phyloP scores from a whole-genome alignment of 1,140 invertebrate genomes.

The Drosophila aff. region DNA sequence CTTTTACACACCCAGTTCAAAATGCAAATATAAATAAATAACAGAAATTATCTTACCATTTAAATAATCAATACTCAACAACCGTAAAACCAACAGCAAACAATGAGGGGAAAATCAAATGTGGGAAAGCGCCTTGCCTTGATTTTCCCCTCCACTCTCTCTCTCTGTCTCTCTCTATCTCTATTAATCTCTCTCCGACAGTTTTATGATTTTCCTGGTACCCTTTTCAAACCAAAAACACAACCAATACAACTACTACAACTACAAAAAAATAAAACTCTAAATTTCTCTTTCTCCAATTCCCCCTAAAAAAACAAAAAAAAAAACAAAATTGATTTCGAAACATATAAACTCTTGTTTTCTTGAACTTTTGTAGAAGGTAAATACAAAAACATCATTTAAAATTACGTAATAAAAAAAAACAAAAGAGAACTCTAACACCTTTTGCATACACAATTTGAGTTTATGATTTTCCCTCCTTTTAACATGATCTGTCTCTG shows the following conservation, averaged over 20 bases:
- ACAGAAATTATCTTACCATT: slow-evolving; percentile 35
- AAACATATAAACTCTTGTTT: slow-evolving; percentile 82
- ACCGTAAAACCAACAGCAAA: slow-evolving; percentile 59
- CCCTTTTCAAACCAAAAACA: slow-evolving; percentile 37
- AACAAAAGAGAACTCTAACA: slow-evolving; percentile 52
- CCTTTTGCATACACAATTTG: slow-evolving; percentile 74
- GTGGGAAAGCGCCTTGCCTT: slow-evolving; percentile 25
- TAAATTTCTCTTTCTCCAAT: slow-evolving; percentile 84
- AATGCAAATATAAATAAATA: slow-evolving; percentile 75
- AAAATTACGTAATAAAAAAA: slow-evolving; percentile 54
- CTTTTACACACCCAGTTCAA: slow-evolving; percentile 78
- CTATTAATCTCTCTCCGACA: slow-evolving; percentile 21
- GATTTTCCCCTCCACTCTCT: slow-evolving; percentile 35
- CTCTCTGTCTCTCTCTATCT: slow-evolving; percentile 3
- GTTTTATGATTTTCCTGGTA: slow-evolving; percentile 55
- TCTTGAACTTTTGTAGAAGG: slow-evolving; percentile 85
- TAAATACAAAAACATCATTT: slow-evolving; percentile 79
- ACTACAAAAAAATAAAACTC: slow-evolving; percentile 73
- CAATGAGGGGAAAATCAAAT: slow-evolving; percentile 18
- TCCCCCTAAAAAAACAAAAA: slow-evolving; percentile 57
- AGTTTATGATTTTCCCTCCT: slow-evolving; percentile 55
- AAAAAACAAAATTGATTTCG: slow-evolving; percentile 68
- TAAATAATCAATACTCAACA: slow-evolving; percentile 43
- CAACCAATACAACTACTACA: slow-evolving; percentile 48
- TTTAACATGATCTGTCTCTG: slow-evolving; percentile 59